Percentiles rank a stretch among this genome's conserved stretches.
Evolutionary conservation across 2,797 vertebrate species (phyloP).

Genomic region (Taenioides sp.): DNA sequence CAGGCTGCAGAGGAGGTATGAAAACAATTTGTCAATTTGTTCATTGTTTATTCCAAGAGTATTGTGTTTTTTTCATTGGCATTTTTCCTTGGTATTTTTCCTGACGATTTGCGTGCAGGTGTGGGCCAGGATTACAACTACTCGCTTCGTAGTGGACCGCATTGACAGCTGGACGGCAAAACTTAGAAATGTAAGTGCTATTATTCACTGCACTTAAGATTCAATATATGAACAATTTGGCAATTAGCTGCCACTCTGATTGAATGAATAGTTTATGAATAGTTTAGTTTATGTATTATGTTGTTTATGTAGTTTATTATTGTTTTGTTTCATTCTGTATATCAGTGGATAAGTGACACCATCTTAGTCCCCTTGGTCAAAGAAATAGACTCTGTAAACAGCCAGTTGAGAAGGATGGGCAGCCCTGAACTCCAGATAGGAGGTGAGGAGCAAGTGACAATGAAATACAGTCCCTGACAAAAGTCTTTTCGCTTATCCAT

Average conservation of each 20-base stretch:
- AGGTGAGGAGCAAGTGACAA: conserved; percentile 72
- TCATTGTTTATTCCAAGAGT: not conserved
- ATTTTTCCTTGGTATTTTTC: not conserved
- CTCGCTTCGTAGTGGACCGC: conserved; percentile 84
- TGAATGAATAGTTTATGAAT: not conserved
- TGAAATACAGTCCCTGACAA: no score
- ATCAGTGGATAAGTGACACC: conserved; percentile 96
- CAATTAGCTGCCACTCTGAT: not conserved
- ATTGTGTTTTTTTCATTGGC: not conserved
- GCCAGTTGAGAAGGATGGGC: conserved; percentile 91
- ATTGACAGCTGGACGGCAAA: conserved; percentile 95
- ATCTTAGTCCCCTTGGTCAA: conserved; percentile 91
- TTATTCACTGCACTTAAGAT: not conserved
- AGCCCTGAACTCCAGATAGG: conserved; percentile 95
- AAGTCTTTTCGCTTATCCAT: no score
- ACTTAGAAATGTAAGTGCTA: conserved; percentile 87
- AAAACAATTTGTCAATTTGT: not conserved
- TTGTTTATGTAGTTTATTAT: no score
- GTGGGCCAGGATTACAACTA: conserved; percentile 92
- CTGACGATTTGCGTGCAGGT: conserved; percentile 73
- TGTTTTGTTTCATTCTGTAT: not conserved
- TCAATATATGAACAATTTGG: not conserved
- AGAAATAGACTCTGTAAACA: conserved; percentile 91
- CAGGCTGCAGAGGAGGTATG: conserved; percentile 95
- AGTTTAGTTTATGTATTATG: no score